A percentile compares a stretch with the other conserved stretches of the same genome.
phyloP scores from a whole-genome alignment of 2,888 invertebrate genomes.

The Blera fallax region DNA sequence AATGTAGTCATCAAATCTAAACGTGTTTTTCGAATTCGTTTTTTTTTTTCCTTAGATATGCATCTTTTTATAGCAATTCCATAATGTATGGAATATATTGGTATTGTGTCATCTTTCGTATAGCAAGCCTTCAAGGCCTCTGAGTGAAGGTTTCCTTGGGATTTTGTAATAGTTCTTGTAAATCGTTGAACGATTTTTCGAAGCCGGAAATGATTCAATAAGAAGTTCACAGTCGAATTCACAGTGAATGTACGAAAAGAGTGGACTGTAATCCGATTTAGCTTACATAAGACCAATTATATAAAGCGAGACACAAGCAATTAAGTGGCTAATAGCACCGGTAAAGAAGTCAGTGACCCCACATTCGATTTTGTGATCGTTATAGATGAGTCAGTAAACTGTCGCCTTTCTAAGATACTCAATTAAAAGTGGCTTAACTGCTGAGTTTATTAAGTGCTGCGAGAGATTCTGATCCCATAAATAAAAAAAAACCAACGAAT shows the following conservation, averaged over 20 bases:
- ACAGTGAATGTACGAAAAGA: slow-evolving; percentile 5
- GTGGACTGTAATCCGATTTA: slow-evolving; percentile 3
- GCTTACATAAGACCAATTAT: neutral
- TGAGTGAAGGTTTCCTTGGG: neutral
- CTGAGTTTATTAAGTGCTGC: neutral
- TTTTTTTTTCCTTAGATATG: neutral
- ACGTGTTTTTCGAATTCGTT: too few species aligned
- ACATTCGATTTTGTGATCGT: slow-evolving; percentile 7
- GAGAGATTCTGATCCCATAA: too few species aligned
- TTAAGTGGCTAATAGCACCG: neutral
- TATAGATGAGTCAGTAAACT: neutral
- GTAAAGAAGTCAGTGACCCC: neutral
- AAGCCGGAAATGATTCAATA: neutral
- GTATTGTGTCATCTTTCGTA: neutral
- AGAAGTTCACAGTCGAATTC: neutral
- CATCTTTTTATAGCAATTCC: neutral
- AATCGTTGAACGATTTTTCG: neutral
- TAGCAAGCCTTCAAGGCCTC: neutral
- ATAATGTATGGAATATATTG: neutral
- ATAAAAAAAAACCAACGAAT: too few species aligned
- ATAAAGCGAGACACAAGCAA: neutral
- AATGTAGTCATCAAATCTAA: neutral
- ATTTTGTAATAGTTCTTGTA: neutral
- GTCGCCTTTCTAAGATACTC: neutral
- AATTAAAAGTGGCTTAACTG: slow-evolving; percentile 15